phyloP scores from a whole-genome alignment of 1,140 invertebrate genomes.

The Drosophila murphyi region DNA sequence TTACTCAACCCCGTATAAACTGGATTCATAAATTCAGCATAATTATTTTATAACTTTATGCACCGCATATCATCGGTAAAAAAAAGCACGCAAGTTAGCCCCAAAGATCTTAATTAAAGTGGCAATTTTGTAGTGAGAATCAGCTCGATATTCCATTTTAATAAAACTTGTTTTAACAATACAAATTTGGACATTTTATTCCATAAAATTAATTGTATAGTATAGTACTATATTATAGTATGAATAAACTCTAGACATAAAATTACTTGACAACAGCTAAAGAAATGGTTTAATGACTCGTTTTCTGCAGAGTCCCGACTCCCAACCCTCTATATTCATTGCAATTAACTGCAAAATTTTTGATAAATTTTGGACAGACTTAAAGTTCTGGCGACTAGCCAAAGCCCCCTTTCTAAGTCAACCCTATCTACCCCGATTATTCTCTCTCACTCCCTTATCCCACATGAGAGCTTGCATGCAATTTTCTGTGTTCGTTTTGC shows the following conservation, averaged over 20 bases:
- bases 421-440: not conserved
- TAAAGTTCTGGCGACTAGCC: constrained; percentile 18
- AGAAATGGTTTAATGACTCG: too few species aligned
- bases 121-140: too few species aligned
- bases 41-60: constrained; percentile 61
- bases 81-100: constrained; percentile 36
- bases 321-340: constrained; percentile 41
- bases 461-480: constrained; percentile 57
- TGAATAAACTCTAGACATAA: too few species aligned
- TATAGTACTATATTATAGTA: too few species aligned
- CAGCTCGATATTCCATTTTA: too few species aligned
- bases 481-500: constrained; percentile 53
- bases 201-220: too few species aligned
- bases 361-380: constrained; percentile 8
- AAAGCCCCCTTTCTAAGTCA: not conserved
- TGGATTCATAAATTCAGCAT: constrained; percentile 37
- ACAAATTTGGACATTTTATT: too few species aligned
- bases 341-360: constrained; percentile 32
- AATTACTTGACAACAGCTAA: too few species aligned
- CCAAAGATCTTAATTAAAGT: not conserved
- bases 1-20: constrained; percentile 56
- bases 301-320: too few species aligned
- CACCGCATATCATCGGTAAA: constrained; percentile 70
- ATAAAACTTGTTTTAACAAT: too few species aligned
- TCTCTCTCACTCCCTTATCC: constrained; percentile 4